These are phyloP conservation scores for Esperia sulphurella DNA, from an alignment of 2,888 invertebrate species.

Conservation along the genomic window DNA sequence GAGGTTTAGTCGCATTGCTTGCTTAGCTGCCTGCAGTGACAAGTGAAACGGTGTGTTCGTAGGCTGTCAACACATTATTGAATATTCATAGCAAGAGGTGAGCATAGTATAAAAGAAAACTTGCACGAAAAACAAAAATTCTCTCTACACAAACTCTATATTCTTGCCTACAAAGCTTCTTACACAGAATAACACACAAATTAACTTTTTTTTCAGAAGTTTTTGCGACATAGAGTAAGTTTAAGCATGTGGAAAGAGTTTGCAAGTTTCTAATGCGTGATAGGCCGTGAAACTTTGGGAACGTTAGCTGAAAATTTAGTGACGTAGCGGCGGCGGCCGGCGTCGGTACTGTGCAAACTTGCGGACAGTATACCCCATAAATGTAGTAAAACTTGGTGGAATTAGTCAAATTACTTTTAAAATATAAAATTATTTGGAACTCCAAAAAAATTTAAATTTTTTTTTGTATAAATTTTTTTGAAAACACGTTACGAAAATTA, in stretches of 20 bases:
- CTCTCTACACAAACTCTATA: too few species aligned
- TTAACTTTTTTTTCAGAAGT: too few species aligned
- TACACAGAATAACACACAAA: too few species aligned
- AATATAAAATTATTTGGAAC: too few species aligned
- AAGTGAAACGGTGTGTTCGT: constrained; percentile 49
- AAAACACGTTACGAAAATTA: too few species aligned
- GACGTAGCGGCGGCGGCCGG: constrained; percentile 55
- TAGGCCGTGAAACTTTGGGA: constrained; percentile 48
- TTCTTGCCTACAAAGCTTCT: too few species aligned
- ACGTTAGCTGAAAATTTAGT: constrained; percentile 47
- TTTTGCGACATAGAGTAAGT: neutral
- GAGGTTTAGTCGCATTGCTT: constrained; percentile 55
- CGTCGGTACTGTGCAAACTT: constrained; percentile 49
- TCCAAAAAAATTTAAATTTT: too few species aligned
- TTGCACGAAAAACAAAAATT: constrained; percentile 9
- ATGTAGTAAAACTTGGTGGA: too few species aligned
- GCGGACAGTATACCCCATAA: neutral
- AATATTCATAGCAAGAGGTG: constrained; percentile 46
- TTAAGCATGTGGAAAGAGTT: constrained; percentile 24
- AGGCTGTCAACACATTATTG: constrained; percentile 41
- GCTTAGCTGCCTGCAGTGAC: constrained; percentile 65
- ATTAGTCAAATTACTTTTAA: too few species aligned
- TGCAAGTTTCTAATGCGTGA: constrained; percentile 41
- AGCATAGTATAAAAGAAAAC: constrained; percentile 30
- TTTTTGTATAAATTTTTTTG: too few species aligned